Evolutionary conservation across 1,140 invertebrate genomes (phyloP), one percentile per base, ranked within the genome.

Genomic region (Pemphigus obesinymphae): DNA sequence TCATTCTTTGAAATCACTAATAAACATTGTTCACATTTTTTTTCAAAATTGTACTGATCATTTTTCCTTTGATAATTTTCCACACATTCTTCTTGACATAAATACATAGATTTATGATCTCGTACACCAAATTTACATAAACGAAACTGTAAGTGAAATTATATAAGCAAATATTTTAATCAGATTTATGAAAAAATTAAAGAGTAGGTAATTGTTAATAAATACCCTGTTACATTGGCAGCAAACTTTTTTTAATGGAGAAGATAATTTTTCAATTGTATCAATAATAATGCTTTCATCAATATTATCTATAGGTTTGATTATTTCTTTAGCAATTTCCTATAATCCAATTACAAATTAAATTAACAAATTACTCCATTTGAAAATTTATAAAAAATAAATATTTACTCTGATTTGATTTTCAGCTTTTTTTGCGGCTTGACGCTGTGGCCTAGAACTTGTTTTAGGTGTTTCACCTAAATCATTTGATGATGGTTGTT

Each of bases 1-100:
- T 37, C 31, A 13, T 43, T 63, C n/a, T 63, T 31, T 29, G n/a
- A 40, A 80, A 80, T 80, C 4, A n/a, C 23, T 26, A 13, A 34
- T 13, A 11, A 34, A 63, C 76, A 80, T 26, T 63, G 55, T 45
- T 80, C 23, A 45, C 76, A 80, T 45, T 80, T 80, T 43, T 63
- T 80, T 80, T 61, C 55, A 53, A 63, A 29, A 17, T 20, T 40
- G 6, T 11, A 43, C 8, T 31, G 55, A 45, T 6, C 26, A 80
- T n/a, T 63, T 80, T 61, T 61, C 40, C 50, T 63, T 76, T 26
- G 37, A 34, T 68, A 66, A 55, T 82, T 86, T 85, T 88, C 87
- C 85, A 89, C 89, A 87, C 89, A 89, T 1, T 82, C 82, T 82
- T 89, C 87, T 84, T 87, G 86, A 83, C 88, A 89, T 26, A 89